Conservation (phyloP, 2,113 vertebrate species). For the Upupa epops region DNA sequence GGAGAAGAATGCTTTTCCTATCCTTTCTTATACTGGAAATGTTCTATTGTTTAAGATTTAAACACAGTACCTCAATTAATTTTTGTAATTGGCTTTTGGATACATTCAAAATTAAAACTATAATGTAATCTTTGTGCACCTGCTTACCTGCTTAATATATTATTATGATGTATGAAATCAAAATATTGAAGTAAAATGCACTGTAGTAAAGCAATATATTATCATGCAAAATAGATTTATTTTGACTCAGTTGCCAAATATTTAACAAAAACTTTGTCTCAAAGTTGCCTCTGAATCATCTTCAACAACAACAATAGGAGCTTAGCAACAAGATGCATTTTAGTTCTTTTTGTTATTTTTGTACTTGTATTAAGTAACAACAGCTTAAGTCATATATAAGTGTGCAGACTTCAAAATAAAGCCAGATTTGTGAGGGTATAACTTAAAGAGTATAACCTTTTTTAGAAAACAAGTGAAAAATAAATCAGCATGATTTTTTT, state of each 20-base stretch:
- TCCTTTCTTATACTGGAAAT: neutral
- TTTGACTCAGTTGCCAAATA: neutral
- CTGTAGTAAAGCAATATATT: neutral
- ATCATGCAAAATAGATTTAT: neutral
- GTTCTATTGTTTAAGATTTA: neutral
- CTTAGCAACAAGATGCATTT: neutral
- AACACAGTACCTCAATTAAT: neutral
- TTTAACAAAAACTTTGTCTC: neutral
- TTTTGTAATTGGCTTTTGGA: neutral
- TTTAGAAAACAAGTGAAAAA: neutral
- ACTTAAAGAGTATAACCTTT: neutral
- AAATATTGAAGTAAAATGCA: neutral
- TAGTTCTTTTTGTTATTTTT: neutral
- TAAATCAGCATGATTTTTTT: accelerated
- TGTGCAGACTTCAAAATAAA: neutral
- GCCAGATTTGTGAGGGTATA: neutral
- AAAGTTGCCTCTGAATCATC: neutral
- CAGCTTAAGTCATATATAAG: neutral
- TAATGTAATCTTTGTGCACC: neutral
- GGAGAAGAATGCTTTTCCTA: neutral
- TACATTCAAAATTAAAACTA: neutral
- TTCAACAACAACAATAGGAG: neutral
- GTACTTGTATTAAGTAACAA: neutral
- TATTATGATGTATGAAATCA: neutral
- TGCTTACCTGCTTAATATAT: neutral